phyloP scores from a whole-genome alignment of 2,888 invertebrate genomes.

The Latheticus oryzae region DNA sequence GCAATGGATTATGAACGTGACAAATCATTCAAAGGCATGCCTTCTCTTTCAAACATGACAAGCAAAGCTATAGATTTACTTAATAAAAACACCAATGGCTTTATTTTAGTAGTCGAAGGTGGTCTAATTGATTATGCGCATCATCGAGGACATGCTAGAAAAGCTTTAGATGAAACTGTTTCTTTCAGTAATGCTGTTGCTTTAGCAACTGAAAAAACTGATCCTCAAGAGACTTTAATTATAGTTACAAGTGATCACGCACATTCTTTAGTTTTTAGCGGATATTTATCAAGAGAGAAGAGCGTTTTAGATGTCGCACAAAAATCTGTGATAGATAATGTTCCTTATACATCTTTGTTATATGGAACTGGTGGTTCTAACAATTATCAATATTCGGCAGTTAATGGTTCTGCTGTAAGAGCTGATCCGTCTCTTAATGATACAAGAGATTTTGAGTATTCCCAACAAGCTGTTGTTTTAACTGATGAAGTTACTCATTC shows the following conservation, averaged over 20 bases:
- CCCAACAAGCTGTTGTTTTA: constrained; percentile 78
- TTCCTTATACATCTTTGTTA: constrained; percentile 81
- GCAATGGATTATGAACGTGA: constrained; percentile 79
- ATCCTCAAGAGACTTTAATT: constrained; percentile 73
- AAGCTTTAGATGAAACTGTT: constrained; percentile 82
- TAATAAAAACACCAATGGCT: constrained; percentile 74
- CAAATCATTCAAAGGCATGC: constrained; percentile 74
- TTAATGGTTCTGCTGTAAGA: constrained; percentile 65
- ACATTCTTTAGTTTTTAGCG: constrained; percentile 82
- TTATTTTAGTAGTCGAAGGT: constrained; percentile 78
- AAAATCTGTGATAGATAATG: constrained; percentile 71
- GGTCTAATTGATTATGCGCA: constrained; percentile 89
- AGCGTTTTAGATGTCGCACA: constrained; percentile 70
- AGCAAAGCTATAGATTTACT: constrained; percentile 79
- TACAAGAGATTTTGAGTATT: constrained; percentile 74
- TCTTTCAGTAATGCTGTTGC: constrained; percentile 83
- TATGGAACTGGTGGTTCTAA: constrained; percentile 82
- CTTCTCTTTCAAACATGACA: constrained; percentile 85
- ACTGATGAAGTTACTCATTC: constrained; percentile 83
- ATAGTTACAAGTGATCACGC: constrained; percentile 89
- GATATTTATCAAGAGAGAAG: constrained; percentile 77
- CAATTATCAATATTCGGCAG: constrained; percentile 70
- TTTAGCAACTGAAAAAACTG: constrained; percentile 71
- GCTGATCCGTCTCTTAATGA: constrained; percentile 73
- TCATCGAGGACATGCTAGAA: constrained; percentile 82